A percentile compares a stretch with the other conserved stretches of the same genome.
phyloP scores from a whole-genome alignment of 1,140 invertebrate genomes.

The Macrosteles quadrilineatus region DNA sequence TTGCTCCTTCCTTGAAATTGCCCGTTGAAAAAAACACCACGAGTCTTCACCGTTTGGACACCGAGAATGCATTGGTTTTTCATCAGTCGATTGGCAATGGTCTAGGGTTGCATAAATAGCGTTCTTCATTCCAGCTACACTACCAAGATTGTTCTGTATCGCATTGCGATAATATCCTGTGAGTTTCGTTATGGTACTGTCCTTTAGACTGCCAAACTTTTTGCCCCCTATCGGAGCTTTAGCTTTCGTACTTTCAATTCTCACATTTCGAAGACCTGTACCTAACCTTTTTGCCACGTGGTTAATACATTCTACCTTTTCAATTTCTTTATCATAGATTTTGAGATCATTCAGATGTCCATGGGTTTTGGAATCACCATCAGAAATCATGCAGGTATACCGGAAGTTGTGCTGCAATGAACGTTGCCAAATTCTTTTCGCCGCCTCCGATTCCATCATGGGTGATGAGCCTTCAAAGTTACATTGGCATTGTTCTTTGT shows the following conservation, averaged over 20 bases:
- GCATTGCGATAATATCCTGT: neutral
- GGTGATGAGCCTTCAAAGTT: slow-evolving; percentile 1
- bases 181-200: neutral
- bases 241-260: neutral
- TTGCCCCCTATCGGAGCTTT: neutral
- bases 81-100: neutral
- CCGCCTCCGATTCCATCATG: neutral
- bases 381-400: neutral
- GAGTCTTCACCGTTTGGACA: neutral
- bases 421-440: neutral
- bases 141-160: neutral
- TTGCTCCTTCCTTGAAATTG: neutral
- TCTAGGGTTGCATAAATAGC: no score
- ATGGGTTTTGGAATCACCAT: no score
- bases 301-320: neutral
- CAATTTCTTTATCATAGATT: neutral
- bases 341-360: neutral
- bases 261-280: neutral
- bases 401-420: neutral
- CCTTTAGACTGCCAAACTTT: neutral
- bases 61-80: neutral
- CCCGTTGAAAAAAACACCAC: neutral
- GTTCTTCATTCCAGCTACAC: neutral
- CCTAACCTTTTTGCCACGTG: neutral
- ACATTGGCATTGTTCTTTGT: neutral